A percentile compares a stretch with the other conserved stretches of the same genome.
phyloP scores from a whole-genome alignment of 1,140 invertebrate genomes.

The Solenopsis fugax region DNA sequence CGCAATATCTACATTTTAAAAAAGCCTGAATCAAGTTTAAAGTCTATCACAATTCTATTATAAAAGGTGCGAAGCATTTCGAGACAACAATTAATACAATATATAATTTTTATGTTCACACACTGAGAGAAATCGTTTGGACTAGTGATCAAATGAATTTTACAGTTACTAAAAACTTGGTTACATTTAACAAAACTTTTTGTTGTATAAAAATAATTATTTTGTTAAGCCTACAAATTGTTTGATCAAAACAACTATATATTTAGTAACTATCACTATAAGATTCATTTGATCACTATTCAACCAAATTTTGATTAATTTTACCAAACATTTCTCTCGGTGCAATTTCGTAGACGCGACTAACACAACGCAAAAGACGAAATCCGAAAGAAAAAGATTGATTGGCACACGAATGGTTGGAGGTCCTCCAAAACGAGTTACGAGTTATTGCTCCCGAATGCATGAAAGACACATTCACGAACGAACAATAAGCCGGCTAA shows the following conservation, averaged over 20 bases:
- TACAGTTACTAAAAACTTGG: too few relatives aligned
- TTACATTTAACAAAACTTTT: too few relatives aligned
- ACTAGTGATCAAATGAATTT: too few relatives aligned
- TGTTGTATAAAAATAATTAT: too few relatives aligned
- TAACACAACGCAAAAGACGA: neutral
- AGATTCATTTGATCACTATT: too few relatives aligned
- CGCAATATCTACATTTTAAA: neutral
- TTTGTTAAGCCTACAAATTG: too few relatives aligned
- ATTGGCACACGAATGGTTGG: neutral
- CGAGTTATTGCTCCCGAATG: neutral
- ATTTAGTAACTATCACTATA: too few relatives aligned
- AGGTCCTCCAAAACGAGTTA: neutral
- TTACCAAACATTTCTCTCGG: too few relatives aligned
- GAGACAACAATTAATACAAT: neutral
- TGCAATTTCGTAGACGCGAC: neutral
- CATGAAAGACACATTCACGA: conserved; percentile 32
- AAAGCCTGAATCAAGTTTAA: neutral
- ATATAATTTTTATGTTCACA: neutral
- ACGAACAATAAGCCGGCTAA: conserved; percentile 38
- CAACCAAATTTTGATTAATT: too few relatives aligned
- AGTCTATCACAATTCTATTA: neutral
- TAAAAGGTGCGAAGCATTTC: neutral
- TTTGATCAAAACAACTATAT: too few relatives aligned
- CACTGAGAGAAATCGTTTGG: too few relatives aligned
- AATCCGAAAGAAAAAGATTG: neutral